phyloP scores from a whole-genome alignment of 2,888 invertebrate species.

The Resseliella maxima region DNA sequence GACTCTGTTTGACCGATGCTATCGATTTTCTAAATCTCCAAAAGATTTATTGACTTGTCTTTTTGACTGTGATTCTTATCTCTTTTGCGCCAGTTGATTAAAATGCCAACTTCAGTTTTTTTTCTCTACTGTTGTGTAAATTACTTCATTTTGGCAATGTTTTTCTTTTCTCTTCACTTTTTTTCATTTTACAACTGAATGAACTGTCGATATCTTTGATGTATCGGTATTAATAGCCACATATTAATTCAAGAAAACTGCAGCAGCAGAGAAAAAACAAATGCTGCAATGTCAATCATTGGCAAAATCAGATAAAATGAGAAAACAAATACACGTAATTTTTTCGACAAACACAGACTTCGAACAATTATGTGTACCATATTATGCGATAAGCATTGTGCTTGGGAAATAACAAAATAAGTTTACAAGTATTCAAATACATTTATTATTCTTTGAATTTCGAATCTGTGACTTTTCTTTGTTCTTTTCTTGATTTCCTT shows the following conservation, averaged over 20 bases:
- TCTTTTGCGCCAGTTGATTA: slow-evolving; percentile 25
- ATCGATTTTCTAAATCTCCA: slow-evolving; percentile 44
- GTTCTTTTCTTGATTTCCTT: not conserved
- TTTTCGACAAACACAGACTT: slow-evolving; percentile 6
- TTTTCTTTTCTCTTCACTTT: not conserved
- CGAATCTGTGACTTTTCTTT: not conserved
- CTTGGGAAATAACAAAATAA: slow-evolving; percentile 20
- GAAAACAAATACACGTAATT: not conserved
- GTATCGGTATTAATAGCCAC: not conserved
- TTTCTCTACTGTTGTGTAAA: not conserved
- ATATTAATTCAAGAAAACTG: slow-evolving; percentile 8
- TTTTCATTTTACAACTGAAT: slow-evolving; percentile 12
- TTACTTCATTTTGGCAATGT: slow-evolving; percentile 11
- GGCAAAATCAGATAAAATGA: slow-evolving; percentile 2
- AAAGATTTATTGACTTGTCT: slow-evolving; percentile 27
- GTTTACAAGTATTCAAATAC: not conserved
- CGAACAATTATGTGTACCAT: slow-evolving; percentile 37
- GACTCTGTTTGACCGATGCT: slow-evolving; percentile 38
- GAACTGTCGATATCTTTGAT: slow-evolving; percentile 31
- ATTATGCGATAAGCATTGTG: slow-evolving; percentile 37
- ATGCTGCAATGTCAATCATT: slow-evolving; percentile 22
- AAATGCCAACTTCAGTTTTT: slow-evolving; percentile 35
- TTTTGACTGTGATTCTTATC: not conserved
- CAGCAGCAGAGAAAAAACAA: not conserved
- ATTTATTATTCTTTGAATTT: not conserved